These are phyloP conservation scores for Agrochola macilenta DNA, from an alignment of 2,888 invertebrate species.

Conservation along the genomic window DNA sequence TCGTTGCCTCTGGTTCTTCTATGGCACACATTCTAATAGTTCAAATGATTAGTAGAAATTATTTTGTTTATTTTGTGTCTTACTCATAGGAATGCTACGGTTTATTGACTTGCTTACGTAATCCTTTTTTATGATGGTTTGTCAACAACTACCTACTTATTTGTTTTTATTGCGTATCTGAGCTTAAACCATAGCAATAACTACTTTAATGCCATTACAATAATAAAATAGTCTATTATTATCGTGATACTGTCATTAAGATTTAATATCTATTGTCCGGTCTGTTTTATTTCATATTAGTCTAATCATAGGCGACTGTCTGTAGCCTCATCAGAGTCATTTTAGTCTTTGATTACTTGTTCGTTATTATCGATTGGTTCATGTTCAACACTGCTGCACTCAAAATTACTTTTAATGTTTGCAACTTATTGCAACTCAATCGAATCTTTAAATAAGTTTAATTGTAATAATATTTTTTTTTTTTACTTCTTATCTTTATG, in stretches of 20 bases:
- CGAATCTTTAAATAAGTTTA: background rate
- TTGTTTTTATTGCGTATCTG: conserved; percentile 34
- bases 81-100: conserved; percentile 39
- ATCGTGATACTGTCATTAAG: conserved; percentile 27
- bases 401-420: background rate
- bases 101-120: conserved; percentile 58
- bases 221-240: conserved; percentile 7
- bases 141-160: conserved; percentile 15
- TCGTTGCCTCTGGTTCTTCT: background rate
- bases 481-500: conserved; percentile 15
- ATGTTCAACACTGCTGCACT: background rate
- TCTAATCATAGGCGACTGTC: conserved; percentile 5
- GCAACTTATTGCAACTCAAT: background rate
- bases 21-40: too few relatives aligned
- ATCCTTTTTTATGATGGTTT: conserved; percentile 43
- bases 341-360: background rate
- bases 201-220: conserved; percentile 26
- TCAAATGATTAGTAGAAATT: background rate
- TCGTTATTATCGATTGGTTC: background rate
- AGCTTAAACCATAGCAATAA: conserved; percentile 28
- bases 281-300: conserved; percentile 11
- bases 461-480: conserved; percentile 3
- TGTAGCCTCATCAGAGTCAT: background rate
- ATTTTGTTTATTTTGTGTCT: conserved; percentile 11
- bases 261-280: background rate